phyloP scores from a whole-genome alignment of 2,888 invertebrate species.

The Drosophila dives region DNA sequence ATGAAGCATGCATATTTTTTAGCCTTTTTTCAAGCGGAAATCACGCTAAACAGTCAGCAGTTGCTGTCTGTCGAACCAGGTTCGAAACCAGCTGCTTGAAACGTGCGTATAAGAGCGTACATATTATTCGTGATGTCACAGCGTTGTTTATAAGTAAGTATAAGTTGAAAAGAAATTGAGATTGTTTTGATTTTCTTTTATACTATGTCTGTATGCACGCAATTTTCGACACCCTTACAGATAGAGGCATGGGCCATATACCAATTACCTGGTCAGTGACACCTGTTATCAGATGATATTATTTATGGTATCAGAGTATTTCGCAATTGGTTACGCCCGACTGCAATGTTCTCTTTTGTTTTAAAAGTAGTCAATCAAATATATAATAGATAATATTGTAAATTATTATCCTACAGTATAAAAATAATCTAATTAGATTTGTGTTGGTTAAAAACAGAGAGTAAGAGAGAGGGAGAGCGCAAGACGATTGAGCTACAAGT shows the following conservation, averaged over 20 bases:
- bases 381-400: neutral
- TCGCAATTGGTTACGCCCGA: too few relatives aligned
- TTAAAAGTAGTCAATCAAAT: neutral
- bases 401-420: neutral
- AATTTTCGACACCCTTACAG: neutral
- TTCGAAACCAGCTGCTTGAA: constrained; percentile 42
- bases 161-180: neutral
- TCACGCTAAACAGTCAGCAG: constrained; percentile 17
- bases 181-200: neutral
- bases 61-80: constrained; percentile 44
- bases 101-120: constrained; percentile 25
- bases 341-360: neutral
- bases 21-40: constrained; percentile 26
- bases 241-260: neutral
- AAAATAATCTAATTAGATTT: neutral
- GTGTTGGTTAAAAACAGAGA: neutral
- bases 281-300: too few relatives aligned
- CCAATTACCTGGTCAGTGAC: neutral
- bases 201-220: neutral
- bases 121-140: constrained; percentile 22
- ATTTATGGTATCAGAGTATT: too few relatives aligned
- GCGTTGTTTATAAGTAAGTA: neutral
- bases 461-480: constrained; percentile 8
- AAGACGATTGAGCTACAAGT: constrained; percentile 3
- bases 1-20: neutral